Conservation (phyloP, 2,888 invertebrate genomes). For the Argynnis bischoffii region DNA sequence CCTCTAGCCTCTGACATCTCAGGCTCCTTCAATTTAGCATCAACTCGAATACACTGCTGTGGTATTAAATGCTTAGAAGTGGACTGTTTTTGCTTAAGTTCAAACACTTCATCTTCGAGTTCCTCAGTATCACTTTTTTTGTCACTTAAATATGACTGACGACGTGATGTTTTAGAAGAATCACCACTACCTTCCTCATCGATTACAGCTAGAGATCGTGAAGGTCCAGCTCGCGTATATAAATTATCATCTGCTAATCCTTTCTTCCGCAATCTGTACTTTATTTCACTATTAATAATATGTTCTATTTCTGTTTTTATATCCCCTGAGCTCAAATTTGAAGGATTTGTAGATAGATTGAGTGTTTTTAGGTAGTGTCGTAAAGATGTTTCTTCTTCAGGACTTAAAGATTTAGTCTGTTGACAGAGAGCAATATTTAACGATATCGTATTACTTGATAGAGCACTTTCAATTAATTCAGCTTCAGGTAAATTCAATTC, state of each 20-base stretch:
- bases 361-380: slow-evolving; percentile 81
- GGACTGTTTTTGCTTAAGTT: slow-evolving; percentile 52
- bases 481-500: slow-evolving; percentile 59
- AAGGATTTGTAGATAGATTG: slow-evolving; percentile 77
- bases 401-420: slow-evolving; percentile 71
- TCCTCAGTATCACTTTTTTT: slow-evolving; percentile 75
- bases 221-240: slow-evolving; percentile 79
- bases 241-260: slow-evolving; percentile 66
- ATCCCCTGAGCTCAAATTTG: slow-evolving; percentile 61
- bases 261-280: slow-evolving; percentile 68
- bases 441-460: slow-evolving; percentile 69
- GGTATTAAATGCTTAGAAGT: slow-evolving; percentile 63
- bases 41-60: slow-evolving; percentile 82
- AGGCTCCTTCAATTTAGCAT: slow-evolving; percentile 82
- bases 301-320: slow-evolving; percentile 74
- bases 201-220: slow-evolving; percentile 88
- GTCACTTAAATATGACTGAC: slow-evolving; percentile 78
- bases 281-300: slow-evolving; percentile 71
- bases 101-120: slow-evolving; percentile 77
- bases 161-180: slow-evolving; percentile 82
- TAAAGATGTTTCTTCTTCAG: slow-evolving; percentile 82
- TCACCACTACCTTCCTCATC: slow-evolving; percentile 89
- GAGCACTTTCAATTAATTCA: slow-evolving; percentile 59
- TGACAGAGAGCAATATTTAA: slow-evolving; percentile 69
- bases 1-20: slow-evolving; percentile 83